These are phyloP conservation scores for Bergia sp. DNA, from an alignment of 92 coral and sea anemone genomes.

Conservation along the genomic window DNA sequence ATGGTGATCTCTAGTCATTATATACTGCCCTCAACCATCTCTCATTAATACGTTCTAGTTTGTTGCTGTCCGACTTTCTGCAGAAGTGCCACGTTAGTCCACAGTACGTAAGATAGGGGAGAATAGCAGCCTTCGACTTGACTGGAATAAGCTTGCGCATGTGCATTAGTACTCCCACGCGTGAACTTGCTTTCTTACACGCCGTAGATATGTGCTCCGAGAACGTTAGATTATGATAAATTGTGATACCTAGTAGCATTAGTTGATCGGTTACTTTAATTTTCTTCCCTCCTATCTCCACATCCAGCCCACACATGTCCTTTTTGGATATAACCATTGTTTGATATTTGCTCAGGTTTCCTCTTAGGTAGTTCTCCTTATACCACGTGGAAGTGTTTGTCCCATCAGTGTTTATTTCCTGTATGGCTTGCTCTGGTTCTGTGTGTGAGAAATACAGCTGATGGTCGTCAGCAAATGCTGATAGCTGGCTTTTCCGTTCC, in stretches of 20 bases:
- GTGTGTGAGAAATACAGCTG: conserved; percentile 13
- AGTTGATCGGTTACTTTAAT: conserved; percentile 4
- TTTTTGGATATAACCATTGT: conserved; percentile 37
- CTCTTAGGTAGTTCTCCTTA: conserved; percentile 32
- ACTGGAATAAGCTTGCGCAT: conserved; percentile 34
- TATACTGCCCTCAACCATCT: too few species aligned
- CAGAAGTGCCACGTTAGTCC: too few species aligned
- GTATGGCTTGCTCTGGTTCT: conserved; percentile 22
- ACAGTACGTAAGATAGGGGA: not conserved
- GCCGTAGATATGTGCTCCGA: conserved; percentile 24
- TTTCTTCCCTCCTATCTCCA: not conserved
- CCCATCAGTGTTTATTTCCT: conserved; percentile 37
- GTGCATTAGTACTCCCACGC: conserved; percentile 31
- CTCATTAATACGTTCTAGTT: too few species aligned
- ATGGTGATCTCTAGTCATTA: too few species aligned
- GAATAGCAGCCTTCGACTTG: conserved; percentile 28
- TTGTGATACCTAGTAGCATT: conserved; percentile 7
- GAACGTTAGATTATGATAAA: conserved; percentile 9
- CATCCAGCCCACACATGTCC: not conserved
- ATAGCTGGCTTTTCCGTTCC: conserved; percentile 37
- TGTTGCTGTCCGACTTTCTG: too few species aligned
- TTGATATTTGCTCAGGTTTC: conserved; percentile 48
- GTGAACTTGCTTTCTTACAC: conserved; percentile 41
- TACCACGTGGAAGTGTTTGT: conserved; percentile 52
- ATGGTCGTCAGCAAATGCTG: conserved; percentile 23